phyloP scores from a whole-genome alignment of 1,140 invertebrate genomes.

The Myzus persicae region DNA sequence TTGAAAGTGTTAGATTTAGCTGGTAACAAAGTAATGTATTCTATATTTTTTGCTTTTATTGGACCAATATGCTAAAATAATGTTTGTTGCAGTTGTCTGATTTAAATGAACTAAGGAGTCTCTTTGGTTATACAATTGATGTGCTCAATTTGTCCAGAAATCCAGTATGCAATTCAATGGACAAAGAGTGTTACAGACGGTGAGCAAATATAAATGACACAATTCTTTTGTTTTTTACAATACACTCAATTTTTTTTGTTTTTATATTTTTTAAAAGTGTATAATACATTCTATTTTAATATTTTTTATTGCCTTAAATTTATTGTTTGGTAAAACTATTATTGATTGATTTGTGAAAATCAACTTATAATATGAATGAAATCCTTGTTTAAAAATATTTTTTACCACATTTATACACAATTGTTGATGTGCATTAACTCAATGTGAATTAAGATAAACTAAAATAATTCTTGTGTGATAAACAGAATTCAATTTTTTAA shows the following conservation, averaged over 20 bases:
- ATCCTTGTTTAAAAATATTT: too few relatives aligned
- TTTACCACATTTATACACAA: neutral
- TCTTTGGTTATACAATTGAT: slow-evolving; percentile 31
- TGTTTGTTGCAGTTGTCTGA: slow-evolving; percentile 26
- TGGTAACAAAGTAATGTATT: slow-evolving; percentile 23
- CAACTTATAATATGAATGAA: neutral
- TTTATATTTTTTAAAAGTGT: neutral
- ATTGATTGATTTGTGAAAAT: neutral
- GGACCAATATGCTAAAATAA: neutral
- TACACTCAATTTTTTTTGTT: neutral
- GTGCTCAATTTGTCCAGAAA: slow-evolving; percentile 24
- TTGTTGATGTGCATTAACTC: neutral
- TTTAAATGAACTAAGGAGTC: slow-evolving; percentile 18
- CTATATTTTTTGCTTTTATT: neutral
- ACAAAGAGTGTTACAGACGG: slow-evolving; percentile 40
- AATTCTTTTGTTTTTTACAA: neutral
- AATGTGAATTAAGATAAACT: too few relatives aligned
- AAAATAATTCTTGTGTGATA: too few relatives aligned
- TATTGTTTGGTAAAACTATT: neutral
- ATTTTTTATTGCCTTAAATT: neutral
- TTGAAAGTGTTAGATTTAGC: slow-evolving; percentile 24
- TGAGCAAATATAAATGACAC: neutral
- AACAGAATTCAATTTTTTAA: too few relatives aligned
- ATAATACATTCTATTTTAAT: neutral
- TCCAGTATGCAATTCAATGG: slow-evolving; percentile 17